These are phyloP conservation scores for Ostrea edulis DNA, from an alignment of 1,140 invertebrate genomes.

Conservation along the genomic window DNA sequence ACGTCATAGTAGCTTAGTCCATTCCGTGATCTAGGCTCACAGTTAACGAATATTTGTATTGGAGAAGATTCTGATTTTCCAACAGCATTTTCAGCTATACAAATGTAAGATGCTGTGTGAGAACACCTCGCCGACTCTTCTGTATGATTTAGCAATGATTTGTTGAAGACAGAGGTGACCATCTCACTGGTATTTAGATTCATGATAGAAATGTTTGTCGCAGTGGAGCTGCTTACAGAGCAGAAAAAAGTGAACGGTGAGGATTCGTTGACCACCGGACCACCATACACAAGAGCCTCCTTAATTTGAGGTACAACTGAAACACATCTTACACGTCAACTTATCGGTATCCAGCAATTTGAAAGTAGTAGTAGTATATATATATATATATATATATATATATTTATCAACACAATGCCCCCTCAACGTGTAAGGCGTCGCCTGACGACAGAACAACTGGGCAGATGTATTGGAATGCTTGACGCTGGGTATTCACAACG, in stretches of 20 bases:
- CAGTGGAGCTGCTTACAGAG: background rate
- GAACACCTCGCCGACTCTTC: background rate
- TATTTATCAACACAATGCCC: too few relatives aligned
- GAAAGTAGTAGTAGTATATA: too few relatives aligned
- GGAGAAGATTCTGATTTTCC: background rate
- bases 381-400: too few relatives aligned
- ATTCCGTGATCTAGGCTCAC: background rate
- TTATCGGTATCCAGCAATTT: too few relatives aligned
- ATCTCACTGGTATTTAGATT: background rate
- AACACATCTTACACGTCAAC: background rate
- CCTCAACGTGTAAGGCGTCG: too few relatives aligned
- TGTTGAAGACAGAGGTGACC: background rate
- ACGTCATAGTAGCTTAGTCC: background rate
- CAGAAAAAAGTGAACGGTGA: background rate
- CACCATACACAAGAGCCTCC: background rate
- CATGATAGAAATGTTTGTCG: background rate
- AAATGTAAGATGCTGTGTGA: background rate
- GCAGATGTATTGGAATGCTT: too few relatives aligned
- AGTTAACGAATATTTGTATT: background rate
- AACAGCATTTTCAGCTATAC: background rate
- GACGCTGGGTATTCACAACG: too few relatives aligned
- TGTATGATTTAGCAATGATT: background rate
- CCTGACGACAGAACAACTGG: too few relatives aligned
- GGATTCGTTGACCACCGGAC: background rate
- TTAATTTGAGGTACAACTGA: background rate